Evolutionary conservation across 2,888 invertebrate species (phyloP).

Genomic region (Petrolisthes manimaculis): DNA sequence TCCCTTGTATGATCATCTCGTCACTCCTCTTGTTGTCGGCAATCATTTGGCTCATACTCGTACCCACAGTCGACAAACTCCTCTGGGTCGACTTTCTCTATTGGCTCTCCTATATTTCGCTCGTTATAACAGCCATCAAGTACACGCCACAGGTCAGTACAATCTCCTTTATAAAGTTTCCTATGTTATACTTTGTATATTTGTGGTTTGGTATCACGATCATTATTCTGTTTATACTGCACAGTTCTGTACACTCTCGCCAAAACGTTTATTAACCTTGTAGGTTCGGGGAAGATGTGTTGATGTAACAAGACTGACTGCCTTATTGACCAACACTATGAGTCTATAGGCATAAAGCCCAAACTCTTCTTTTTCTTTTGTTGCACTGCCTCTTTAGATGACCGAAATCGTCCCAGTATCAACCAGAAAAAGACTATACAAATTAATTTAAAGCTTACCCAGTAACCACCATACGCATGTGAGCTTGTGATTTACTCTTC

Average conservation of each 20-base stretch:
- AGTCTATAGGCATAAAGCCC: too few relatives aligned
- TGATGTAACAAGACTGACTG: background rate
- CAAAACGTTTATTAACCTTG: background rate
- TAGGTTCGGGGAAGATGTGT: too few relatives aligned
- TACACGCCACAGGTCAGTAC: conserved; percentile 25
- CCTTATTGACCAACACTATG: background rate
- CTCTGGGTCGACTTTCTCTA: conserved; percentile 59
- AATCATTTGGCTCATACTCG: conserved; percentile 33
- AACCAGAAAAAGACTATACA: too few relatives aligned
- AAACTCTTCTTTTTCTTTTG: too few relatives aligned
- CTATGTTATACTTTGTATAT: too few relatives aligned
- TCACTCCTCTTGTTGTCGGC: conserved; percentile 3
- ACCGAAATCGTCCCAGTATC: too few relatives aligned
- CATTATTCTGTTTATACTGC: background rate
- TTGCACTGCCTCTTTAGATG: too few relatives aligned
- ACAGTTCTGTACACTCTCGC: background rate
- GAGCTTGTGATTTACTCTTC: too few relatives aligned
- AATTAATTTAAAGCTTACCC: too few relatives aligned
- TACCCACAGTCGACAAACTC: conserved; percentile 28
- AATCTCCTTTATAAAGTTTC: too few relatives aligned
- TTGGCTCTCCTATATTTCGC: conserved; percentile 53
- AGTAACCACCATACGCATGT: too few relatives aligned
- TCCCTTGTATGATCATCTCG: conserved; percentile 34
- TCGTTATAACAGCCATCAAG: conserved; percentile 49
- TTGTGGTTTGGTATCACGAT: background rate